Evolutionary conservation across 2,797 vertebrate species (phyloP).

Genomic region (Melanotaenia maccullochi): DNA sequence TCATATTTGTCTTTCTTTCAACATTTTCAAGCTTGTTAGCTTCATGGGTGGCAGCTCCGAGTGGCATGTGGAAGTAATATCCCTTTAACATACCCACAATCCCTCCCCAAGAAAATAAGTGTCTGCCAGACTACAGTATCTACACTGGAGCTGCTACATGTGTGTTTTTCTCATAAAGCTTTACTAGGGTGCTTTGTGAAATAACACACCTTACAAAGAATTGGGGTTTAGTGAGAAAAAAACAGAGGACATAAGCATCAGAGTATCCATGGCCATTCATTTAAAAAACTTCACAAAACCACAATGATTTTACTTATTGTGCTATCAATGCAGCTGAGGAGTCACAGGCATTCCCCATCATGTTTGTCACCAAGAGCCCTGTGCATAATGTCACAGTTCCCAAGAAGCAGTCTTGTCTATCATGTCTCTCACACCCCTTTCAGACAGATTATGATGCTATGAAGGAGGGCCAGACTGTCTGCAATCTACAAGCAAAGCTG

Average conservation of each 20-base stretch:
- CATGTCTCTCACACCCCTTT: conserved; percentile 49
- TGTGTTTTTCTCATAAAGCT: conserved; percentile 55
- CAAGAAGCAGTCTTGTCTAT: conserved; percentile 27
- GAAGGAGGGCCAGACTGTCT: conserved; percentile 58
- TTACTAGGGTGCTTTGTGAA: conserved; percentile 54
- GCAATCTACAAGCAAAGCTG: conserved; percentile 48
- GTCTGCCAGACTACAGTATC: conserved; percentile 67
- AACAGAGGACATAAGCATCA: conserved; percentile 6
- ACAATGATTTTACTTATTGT: not conserved
- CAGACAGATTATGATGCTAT: conserved; percentile 38
- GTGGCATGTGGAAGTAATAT: conserved; percentile 81
- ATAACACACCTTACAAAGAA: conserved; percentile 36
- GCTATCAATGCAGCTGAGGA: not conserved
- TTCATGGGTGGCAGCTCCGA: conserved; percentile 73
- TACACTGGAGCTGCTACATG: conserved; percentile 48
- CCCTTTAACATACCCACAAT: conserved; percentile 40
- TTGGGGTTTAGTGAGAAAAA: conserved; percentile 40
- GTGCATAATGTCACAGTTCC: conserved; percentile 8
- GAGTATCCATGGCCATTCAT: not conserved
- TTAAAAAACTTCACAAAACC: not conserved
- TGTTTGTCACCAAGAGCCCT: conserved; percentile 17
- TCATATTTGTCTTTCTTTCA: conserved; percentile 68
- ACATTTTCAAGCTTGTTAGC: conserved; percentile 66
- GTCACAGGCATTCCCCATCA: not conserved
- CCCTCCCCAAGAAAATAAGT: conserved; percentile 49